Percentiles rank a stretch among this genome's conserved stretches.
Evolutionary conservation across 2,888 invertebrate genomes (phyloP).

Genomic region (Sycophila texana): DNA sequence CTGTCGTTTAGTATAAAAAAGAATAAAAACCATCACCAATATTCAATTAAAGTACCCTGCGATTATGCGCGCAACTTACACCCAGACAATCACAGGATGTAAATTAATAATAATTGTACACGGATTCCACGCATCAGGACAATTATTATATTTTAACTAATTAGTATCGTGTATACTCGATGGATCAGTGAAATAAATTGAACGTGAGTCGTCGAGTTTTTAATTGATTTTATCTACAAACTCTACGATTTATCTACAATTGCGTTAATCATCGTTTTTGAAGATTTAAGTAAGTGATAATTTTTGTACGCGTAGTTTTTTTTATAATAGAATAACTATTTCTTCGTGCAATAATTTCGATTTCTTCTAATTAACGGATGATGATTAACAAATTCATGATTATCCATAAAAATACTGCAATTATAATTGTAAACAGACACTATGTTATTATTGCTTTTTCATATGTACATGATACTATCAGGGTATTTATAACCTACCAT

Average conservation of each 20-base stretch:
- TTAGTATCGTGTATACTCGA: not conserved
- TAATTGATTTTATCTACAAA: slow-evolving; percentile 20
- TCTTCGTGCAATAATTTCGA: not conserved
- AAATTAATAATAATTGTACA: not conserved
- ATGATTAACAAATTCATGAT: not conserved
- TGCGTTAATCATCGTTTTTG: not conserved
- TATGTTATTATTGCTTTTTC: too few relatives aligned
- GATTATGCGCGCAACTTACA: not conserved
- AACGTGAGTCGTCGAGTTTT: not conserved
- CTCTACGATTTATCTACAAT: slow-evolving; percentile 19
- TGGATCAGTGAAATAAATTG: not conserved
- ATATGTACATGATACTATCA: too few relatives aligned
- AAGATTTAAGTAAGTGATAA: not conserved
- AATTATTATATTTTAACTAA: not conserved
- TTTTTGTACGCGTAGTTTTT: not conserved
- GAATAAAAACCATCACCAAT: slow-evolving; percentile 5
- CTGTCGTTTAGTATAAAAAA: not conserved
- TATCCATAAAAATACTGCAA: not conserved
- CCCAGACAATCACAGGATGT: not conserved
- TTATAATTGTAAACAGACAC: not conserved
- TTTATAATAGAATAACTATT: not conserved
- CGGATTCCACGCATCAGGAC: not conserved
- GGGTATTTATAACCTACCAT: too few relatives aligned
- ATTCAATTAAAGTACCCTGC: not conserved
- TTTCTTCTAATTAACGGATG: not conserved